A percentile compares a stretch with the other conserved stretches of the same genome.
Evolutionary conservation across 2,797 vertebrate genomes (phyloP).

Genomic region (Petrocephalus sullivani): DNA sequence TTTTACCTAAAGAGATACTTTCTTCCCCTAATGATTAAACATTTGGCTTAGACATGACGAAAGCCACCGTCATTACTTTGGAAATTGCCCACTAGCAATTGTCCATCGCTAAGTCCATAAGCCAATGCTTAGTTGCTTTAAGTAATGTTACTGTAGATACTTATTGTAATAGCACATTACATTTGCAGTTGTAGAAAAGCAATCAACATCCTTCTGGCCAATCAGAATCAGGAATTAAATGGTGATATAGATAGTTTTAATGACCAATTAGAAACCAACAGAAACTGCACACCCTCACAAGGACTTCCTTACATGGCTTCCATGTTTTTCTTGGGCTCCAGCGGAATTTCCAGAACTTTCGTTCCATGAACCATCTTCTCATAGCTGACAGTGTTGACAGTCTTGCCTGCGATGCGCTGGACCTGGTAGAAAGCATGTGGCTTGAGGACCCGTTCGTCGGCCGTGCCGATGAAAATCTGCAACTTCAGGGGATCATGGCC

Average conservation of each 20-base stretch:
- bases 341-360: slow-evolving; percentile 73
- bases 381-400: slow-evolving; percentile 76
- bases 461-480: slow-evolving; percentile 81
- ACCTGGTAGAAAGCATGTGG: slow-evolving; percentile 84
- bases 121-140: not conserved
- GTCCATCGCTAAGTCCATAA: not conserved
- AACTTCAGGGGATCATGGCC: slow-evolving; percentile 74
- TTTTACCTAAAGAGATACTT: not conserved
- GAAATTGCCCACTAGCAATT: not conserved
- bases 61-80: not conserved
- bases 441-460: slow-evolving; percentile 74
- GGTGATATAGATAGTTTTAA: not conserved
- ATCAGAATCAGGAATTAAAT: not conserved
- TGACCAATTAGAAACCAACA: not conserved
- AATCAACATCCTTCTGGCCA: not conserved
- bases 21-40: not conserved
- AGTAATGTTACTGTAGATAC: too few relatives aligned
- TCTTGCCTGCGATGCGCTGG: slow-evolving; percentile 79
- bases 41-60: not conserved
- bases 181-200: not conserved
- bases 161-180: not conserved
- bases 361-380: slow-evolving; percentile 74
- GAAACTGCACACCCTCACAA: not conserved
- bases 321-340: slow-evolving; percentile 82
- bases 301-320: slow-evolving; percentile 65